A percentile compares a stretch with the other conserved stretches of the same genome.
Evolutionary conservation across 2,888 invertebrate species (phyloP).

Genomic region (Nemoura dubitans): DNA sequence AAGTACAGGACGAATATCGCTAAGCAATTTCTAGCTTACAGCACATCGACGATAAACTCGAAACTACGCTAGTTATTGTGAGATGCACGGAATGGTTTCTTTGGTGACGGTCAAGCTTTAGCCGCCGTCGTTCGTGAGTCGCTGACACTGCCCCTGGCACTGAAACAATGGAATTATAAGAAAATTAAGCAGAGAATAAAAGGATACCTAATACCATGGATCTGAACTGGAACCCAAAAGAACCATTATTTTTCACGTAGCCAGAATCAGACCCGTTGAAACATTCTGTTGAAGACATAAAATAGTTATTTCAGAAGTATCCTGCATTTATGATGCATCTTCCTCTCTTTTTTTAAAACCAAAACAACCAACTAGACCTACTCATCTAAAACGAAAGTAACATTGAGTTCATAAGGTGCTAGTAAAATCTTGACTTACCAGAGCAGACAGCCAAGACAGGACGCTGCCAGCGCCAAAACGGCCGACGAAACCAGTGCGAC

Average conservation of each 20-base stretch:
- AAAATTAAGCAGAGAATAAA: too few species aligned
- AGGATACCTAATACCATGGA: too few species aligned
- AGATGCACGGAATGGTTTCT: neutral
- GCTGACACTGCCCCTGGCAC: neutral
- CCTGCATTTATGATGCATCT: too few species aligned
- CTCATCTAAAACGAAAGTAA: too few species aligned
- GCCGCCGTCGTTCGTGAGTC: neutral
- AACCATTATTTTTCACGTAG: too few species aligned
- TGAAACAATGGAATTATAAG: neutral
- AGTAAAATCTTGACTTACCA: neutral
- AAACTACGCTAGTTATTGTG: conserved; percentile 12
- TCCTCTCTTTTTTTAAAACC: too few species aligned
- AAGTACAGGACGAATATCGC: conserved; percentile 3
- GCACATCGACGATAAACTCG: conserved; percentile 7
- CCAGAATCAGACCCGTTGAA: too few species aligned
- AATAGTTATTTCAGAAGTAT: too few species aligned
- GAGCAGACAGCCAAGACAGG: neutral
- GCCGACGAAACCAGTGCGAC: neutral
- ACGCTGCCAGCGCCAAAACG: neutral
- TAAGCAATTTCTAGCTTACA: neutral
- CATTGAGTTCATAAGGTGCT: too few species aligned
- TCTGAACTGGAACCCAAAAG: too few species aligned
- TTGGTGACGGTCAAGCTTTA: neutral
- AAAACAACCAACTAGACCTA: too few species aligned
- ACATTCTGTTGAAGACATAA: too few species aligned